phyloP scores from a whole-genome alignment of 1,140 invertebrate genomes.

The Apis cerana region DNA sequence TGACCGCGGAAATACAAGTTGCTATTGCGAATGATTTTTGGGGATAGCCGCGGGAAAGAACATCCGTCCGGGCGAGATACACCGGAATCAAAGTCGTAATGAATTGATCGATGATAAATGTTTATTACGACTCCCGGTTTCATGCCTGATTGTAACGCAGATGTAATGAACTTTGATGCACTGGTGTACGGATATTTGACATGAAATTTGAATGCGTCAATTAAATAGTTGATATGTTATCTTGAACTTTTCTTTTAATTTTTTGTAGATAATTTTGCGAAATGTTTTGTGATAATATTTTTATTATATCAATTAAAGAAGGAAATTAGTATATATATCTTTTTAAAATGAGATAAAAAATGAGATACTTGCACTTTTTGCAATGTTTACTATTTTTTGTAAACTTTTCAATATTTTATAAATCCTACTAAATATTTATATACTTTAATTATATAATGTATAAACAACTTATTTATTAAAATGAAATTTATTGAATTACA shows the following conservation, averaged over 20 bases:
- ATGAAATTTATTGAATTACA: too few species aligned
- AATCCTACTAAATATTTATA: too few species aligned
- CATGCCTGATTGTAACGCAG: neutral
- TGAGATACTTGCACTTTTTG: too few species aligned
- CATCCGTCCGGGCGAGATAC: too few species aligned
- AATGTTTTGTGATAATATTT: too few species aligned
- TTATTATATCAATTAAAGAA: too few species aligned
- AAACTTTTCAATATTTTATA: too few species aligned
- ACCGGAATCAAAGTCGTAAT: neutral
- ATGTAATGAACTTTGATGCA: neutral
- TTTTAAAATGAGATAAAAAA: too few species aligned
- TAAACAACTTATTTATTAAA: too few species aligned
- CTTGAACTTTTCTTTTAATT: neutral
- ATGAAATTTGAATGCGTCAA: neutral
- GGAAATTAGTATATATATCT: too few species aligned
- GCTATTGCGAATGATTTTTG: conserved; percentile 32
- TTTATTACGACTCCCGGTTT: conserved; percentile 12
- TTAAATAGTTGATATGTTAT: neutral
- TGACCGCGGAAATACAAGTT: conserved; percentile 16
- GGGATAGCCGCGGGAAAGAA: neutral
- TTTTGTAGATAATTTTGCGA: neutral
- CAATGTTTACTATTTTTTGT: too few species aligned
- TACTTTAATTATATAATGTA: too few species aligned
- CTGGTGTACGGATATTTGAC: neutral
- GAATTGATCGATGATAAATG: conserved; percentile 18